Percentiles rank a stretch among this genome's conserved stretches.
Evolutionary conservation across 2,113 vertebrate genomes (phyloP).

Genomic region (Nothoprocta perdicaria): DNA sequence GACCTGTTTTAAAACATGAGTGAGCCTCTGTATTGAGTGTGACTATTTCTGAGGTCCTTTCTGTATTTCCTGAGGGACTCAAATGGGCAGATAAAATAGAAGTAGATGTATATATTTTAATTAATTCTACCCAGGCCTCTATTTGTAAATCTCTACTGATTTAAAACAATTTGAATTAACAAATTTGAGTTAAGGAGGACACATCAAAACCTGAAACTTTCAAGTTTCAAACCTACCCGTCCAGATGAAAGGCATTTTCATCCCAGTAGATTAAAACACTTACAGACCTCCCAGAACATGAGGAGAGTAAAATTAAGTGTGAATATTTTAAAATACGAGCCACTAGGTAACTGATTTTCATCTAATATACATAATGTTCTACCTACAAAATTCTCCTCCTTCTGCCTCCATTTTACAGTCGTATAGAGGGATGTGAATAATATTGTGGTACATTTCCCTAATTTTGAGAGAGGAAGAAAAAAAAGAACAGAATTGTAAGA

Average conservation of each 20-base stretch:
- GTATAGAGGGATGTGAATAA: background rate
- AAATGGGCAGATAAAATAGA: background rate
- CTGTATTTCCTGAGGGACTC: background rate
- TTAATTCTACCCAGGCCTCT: background rate
- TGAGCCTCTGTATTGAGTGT: background rate
- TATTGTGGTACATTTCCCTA: background rate
- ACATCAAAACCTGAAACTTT: background rate
- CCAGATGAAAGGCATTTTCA: slow-evolving; percentile 27
- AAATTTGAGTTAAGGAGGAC: background rate
- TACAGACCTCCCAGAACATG: background rate
- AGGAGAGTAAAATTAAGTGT: slow-evolving; percentile 44
- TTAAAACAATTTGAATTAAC: background rate
- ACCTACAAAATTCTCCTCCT: slow-evolving; percentile 23
- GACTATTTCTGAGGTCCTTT: background rate
- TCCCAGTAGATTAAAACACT: background rate
- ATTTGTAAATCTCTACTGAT: background rate
- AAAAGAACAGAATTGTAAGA: background rate
- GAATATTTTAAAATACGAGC: slow-evolving; percentile 42
- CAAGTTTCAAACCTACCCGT: background rate
- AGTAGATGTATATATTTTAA: background rate
- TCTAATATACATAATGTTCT: slow-evolving; percentile 14
- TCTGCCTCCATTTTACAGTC: background rate
- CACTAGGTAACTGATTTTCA: slow-evolving; percentile 28
- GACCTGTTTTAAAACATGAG: background rate
- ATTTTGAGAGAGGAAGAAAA: background rate